Base-by-base conservation (phyloP, 2,888 invertebrate species). In the Eristalis intricaria region DNA sequence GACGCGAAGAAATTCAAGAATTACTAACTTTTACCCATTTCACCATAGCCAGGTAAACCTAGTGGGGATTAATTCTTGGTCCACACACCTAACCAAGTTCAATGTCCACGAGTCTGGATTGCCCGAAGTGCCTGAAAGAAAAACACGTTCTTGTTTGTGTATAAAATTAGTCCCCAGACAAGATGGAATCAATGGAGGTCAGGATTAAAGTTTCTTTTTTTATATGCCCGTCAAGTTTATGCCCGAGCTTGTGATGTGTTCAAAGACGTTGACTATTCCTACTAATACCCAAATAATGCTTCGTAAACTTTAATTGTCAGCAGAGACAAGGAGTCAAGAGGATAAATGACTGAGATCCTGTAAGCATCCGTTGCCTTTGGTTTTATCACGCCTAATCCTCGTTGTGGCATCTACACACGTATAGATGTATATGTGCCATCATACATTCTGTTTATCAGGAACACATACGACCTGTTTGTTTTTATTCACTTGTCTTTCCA, bases 231-330 rank as follows among this genome's bases (percentile, higher is more conserved):
- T 13, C 38, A 38, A 38, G 13, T 38, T 38, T 38, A 38, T 13
- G 13, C 38, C 43, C 19, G 50, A 50, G 19, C n/a, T 50, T 19
- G n/a, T 50, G 50, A 50, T 19, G 19, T 15, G 70, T 70, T 29
- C 50, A 43, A 69, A 64, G 64, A 23, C 68, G 74, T 68, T 68
- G 26, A 35, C 50, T 50, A 58, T 68, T 40, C 64, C 69, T 73
- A 10, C 50, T 80, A 81, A 81, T 81, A 76, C 81, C 40, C 2
- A 43, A 63, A 76, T 81, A 81, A 81, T 76, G 68, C 81, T 73
- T 85, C 85, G 85, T 81, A 76, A 85, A 77, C 71, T 66, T 15
- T 77, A 81, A 84, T 84, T 85, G 81, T 81, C 81, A 66, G 61
- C 75, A 76, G 56, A 26, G 29, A 70, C 3, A 58, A n/a, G 19